Percentiles rank a stretch among this genome's conserved stretches.
phyloP scores from a whole-genome alignment of 2,797 vertebrate species.

The Capromys pilorides region DNA sequence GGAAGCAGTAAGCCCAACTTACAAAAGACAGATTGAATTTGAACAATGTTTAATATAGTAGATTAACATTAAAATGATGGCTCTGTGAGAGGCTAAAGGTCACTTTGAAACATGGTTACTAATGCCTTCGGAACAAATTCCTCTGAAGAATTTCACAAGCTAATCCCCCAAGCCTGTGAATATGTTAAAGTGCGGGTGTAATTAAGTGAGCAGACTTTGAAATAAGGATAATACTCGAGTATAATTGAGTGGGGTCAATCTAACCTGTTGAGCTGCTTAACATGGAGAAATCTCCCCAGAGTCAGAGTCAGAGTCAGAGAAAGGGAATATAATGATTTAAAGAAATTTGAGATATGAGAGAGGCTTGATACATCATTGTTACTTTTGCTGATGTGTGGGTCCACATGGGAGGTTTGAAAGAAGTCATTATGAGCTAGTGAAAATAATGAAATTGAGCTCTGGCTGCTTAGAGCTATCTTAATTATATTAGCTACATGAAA shows the following conservation, averaged over 20 bases:
- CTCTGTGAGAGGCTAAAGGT: background rate
- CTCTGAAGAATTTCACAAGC: fast-evolving
- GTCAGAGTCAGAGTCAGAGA: background rate
- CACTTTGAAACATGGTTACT: background rate
- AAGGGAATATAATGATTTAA: background rate
- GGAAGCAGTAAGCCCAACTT: background rate
- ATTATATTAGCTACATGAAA: background rate
- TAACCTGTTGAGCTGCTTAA: background rate
- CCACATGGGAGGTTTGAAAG: background rate
- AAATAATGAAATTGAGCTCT: background rate
- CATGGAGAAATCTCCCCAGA: background rate
- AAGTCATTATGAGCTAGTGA: background rate
- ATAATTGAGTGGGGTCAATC: background rate
- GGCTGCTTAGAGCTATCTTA: background rate
- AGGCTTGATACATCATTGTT: background rate
- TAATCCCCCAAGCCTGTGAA: background rate
- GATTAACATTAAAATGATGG: background rate
- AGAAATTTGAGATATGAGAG: background rate
- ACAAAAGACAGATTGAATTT: background rate
- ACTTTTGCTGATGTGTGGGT: background rate
- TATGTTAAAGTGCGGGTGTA: background rate
- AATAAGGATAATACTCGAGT: background rate
- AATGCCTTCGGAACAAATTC: background rate
- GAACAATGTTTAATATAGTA: background rate
- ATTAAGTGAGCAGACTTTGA: background rate